Evolutionary conservation across 2,888 invertebrate genomes (phyloP), one percentile per base, ranked within the genome.

Genomic region (Oegoconia quadripuncta): DNA sequence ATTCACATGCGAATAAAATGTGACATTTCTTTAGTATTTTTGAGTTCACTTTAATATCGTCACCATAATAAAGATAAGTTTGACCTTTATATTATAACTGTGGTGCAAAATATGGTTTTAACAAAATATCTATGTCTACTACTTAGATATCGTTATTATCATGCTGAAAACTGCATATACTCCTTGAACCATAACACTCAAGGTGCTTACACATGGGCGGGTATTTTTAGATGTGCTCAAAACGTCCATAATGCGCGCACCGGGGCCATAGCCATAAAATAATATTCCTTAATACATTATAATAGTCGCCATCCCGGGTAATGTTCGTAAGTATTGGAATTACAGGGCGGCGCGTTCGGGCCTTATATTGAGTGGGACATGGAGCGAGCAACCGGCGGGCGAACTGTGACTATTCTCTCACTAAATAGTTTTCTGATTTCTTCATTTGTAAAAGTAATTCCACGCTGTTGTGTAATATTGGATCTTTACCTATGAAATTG

Each of bases 271-370:
- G 71, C 75, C 77, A 72, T 83, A 76, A 83, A 83, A 87, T 87
- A 86, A 86, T 86, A 87, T 72, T 77, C 75, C 82, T 78, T 87
- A 83, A 86, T 86, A 86, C 83, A 79, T 86, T 84, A 87, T 87
- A 87, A 87, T 86, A 84, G 86, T 80, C 73, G 80, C 77, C 74
- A 75, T 74, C 71, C 71, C 66, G 71, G 80, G 76, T 87, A 87
- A 87, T 86, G 78, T 75, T 76, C 75, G 67, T 83, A 83, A 83
- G 83, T 75, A 83, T 81, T 81, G 78, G 83, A 84, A 84, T 86
- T 86, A 86, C 77, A 86, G 83, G 83, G 84, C 86, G 84, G 84
- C 67, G 74, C 54, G 69, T 63, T 69, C 69, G 65, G 64, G 67
- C 61, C 65, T 72, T 64, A 73, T 81, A 73, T 74, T 68, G 74